Evolutionary conservation across 2,113 vertebrate genomes (phyloP), one percentile per base, ranked within the genome.

Genomic region (Oryzias javanicus): DNA sequence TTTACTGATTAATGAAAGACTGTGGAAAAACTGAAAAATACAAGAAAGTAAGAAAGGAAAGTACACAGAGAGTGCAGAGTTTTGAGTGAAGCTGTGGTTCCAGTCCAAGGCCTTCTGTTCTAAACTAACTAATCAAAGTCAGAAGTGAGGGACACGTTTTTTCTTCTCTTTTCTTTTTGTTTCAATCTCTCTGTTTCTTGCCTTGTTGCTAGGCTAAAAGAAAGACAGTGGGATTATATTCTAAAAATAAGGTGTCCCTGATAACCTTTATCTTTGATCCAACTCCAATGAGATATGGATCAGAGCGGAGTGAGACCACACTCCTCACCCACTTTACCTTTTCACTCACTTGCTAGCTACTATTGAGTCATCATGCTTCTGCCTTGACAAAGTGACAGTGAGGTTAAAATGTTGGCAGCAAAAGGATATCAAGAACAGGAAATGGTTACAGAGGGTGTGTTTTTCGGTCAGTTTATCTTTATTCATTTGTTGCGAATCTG

Each of bases 181-280:
- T 19, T 60, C 1, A 18, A 19, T n/a, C 63, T 57, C 52, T 65
- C 64, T 65, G 61, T 83, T 76, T 68, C 81, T 82, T 74, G 42
- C 80, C 82, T 81, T 80, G 88, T 89, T 91, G 89, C 89, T 82
- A 81, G 88, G 90, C 88, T 89, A 70, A 88, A 74, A 77, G 58
- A 64, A 78, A 78, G 73, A 75, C 69, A 68, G 81, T 89, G 91
- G 89, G 91, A 92, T 87, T 89, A 73, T 69, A 70, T 82, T 86
- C 91, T 92, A 92, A 90, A 92, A 92, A 92, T 92, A 92, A 72
- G 79, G 76, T 86, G 90, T 91, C 90, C 91, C 89, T 90, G 90
- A 90, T 90, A 89, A 82, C 89, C 79, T 86, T 86, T 83, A 76
- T 67, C 80, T 83, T 66, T 67, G 80, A 87, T 86, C 86, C 72